Percentiles rank a stretch among this genome's conserved stretches.
phyloP scores from a whole-genome alignment of 1,140 invertebrate species.

The Drosophila lowei region DNA sequence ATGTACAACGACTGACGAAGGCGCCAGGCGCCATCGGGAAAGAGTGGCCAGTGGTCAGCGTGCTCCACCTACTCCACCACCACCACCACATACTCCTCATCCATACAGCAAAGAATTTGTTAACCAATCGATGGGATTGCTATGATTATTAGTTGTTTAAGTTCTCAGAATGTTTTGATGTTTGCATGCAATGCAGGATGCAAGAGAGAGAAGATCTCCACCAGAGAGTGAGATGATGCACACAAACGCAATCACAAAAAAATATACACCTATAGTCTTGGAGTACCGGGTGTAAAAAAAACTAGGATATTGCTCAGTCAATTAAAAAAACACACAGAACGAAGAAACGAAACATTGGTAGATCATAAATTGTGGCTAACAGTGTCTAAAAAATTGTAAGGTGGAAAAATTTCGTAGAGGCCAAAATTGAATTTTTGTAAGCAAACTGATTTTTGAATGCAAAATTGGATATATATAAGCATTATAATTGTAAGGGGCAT shows the following conservation, averaged over 20 bases:
- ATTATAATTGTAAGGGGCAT: conserved; percentile 18
- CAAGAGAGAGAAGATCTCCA: conserved; percentile 19
- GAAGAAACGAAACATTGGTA: conserved; percentile 5
- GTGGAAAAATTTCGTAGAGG: conserved; percentile 25
- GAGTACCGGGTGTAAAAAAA: not conserved
- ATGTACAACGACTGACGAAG: conserved; percentile 86
- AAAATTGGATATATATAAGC: conserved; percentile 8
- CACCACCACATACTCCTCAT: conserved; percentile 11
- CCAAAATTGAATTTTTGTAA: conserved; percentile 43
- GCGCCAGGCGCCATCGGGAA: conserved; percentile 24
- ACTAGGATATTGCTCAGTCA: conserved; percentile 66
- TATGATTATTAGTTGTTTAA: conserved; percentile 62
- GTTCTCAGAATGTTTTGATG: conserved; percentile 18
- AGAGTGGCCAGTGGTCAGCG: conserved; percentile 8
- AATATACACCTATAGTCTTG: no score
- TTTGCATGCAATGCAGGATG: conserved; percentile 57
- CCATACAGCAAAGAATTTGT: conserved; percentile 32
- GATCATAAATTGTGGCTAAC: conserved; percentile 5
- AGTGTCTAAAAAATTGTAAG: not conserved
- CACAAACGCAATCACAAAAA: conserved; percentile 18
- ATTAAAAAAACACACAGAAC: conserved; percentile 44
- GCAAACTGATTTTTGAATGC: conserved; percentile 41
- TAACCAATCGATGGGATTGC: conserved; percentile 13
- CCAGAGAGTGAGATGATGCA: conserved; percentile 10
- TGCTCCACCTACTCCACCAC: conserved; percentile 15